phyloP scores from a whole-genome alignment of 2,888 invertebrate species.

The Clistopyga incitator region DNA sequence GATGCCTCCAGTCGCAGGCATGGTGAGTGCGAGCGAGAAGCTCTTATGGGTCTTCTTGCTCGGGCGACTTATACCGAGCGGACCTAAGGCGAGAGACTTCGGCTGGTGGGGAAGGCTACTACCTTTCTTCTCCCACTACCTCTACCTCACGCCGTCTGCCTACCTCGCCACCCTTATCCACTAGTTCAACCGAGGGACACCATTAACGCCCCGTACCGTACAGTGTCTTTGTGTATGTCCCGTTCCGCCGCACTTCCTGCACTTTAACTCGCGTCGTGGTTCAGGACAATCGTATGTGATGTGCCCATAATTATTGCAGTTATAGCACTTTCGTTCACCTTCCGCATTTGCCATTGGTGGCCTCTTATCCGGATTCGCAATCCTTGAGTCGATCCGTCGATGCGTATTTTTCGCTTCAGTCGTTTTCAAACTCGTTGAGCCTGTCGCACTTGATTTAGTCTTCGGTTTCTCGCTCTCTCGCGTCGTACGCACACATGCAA shows the following conservation, averaged over 20 bases:
- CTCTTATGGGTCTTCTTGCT: too few species aligned
- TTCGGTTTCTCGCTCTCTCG: conserved; percentile 38
- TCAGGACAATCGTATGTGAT: neutral
- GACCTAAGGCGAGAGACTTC: too few species aligned
- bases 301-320: conserved; percentile 34
- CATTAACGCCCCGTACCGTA: too few species aligned
- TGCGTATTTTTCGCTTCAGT: neutral
- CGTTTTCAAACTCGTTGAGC: neutral
- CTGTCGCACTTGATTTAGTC: conserved; percentile 31
- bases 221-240: conserved; percentile 37
- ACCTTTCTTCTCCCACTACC: too few species aligned
- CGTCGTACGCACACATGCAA: neutral
- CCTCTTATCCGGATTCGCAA: neutral
- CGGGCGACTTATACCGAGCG: too few species aligned
- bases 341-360: conserved; percentile 5
- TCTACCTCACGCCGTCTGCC: too few species aligned
- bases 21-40: too few species aligned
- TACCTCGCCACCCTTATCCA: too few species aligned
- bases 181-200: too few species aligned
- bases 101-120: too few species aligned
- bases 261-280: conserved; percentile 20
- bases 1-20: too few species aligned
- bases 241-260: neutral
- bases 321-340: conserved; percentile 30
- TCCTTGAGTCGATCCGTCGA: neutral